Evolutionary conservation across 1,140 invertebrate genomes (phyloP).

Genomic region (Halesus radiatus): DNA sequence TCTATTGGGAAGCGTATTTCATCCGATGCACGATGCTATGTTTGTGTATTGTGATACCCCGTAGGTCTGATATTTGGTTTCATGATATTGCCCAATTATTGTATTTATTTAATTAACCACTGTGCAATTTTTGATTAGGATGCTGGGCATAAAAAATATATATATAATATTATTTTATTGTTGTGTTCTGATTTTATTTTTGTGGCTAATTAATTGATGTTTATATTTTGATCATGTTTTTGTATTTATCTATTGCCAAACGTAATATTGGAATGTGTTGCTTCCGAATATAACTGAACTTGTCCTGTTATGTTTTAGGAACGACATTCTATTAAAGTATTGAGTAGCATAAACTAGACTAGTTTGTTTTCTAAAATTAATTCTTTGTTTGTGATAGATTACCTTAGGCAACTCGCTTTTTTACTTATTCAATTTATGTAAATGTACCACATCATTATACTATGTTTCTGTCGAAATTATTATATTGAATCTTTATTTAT

Average conservation of each 20-base stretch:
- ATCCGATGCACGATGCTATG: not conserved
- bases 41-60: constrained; percentile 25
- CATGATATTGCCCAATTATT: constrained; percentile 13
- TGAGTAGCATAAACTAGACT: constrained; percentile 34
- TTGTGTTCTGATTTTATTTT: not conserved
- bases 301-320: constrained; percentile 8
- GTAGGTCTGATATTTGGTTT: constrained; percentile 30
- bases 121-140: constrained; percentile 20
- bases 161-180: not conserved
- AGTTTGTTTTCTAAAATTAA: constrained; percentile 36
- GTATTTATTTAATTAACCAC: constrained; percentile 13
- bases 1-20: constrained; percentile 20
- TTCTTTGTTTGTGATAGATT: constrained; percentile 51
- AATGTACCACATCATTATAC: constrained; percentile 34
- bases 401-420: constrained; percentile 46
- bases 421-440: constrained; percentile 45
- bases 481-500: constrained; percentile 53
- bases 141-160: constrained; percentile 21
- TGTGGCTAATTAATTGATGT: constrained; percentile 12
- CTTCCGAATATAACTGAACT: constrained; percentile 3
- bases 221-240: not conserved
- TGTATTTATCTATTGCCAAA: constrained; percentile 13
- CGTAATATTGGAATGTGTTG: constrained; percentile 3
- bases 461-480: constrained; percentile 44
- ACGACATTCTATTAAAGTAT: constrained; percentile 14